A percentile compares a stretch with the other conserved stretches of the same genome.
phyloP scores from a whole-genome alignment of 2,113 vertebrate genomes.

The Salvator merianae region DNA sequence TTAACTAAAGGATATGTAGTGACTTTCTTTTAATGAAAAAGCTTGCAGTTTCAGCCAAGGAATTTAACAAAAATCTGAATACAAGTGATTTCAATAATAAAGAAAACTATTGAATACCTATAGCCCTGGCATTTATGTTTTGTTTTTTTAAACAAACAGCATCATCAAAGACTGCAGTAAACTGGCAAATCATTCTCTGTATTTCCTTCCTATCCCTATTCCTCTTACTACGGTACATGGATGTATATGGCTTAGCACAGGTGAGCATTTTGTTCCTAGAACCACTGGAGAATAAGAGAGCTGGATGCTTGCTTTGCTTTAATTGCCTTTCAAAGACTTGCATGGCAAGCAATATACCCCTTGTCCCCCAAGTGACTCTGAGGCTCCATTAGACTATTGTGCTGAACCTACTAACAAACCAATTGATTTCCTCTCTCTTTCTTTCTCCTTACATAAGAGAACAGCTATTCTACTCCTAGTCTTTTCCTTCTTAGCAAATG shows the following conservation, averaged over 20 bases:
- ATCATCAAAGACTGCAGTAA: neutral
- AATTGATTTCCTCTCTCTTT: conserved; percentile 42
- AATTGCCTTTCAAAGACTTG: conserved; percentile 59
- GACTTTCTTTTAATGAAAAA: neutral
- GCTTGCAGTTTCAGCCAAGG: neutral
- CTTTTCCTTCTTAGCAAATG: conserved; percentile 29
- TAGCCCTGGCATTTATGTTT: neutral
- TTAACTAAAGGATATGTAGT: neutral
- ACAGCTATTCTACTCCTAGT: conserved; percentile 25
- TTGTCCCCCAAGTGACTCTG: conserved; percentile 18
- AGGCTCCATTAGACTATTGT: conserved; percentile 38
- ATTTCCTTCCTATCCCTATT: neutral
- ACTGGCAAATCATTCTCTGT: neutral
- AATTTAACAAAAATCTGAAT: neutral
- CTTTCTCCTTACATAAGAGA: conserved; percentile 46
- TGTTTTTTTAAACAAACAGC: neutral
- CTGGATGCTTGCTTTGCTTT: conserved; percentile 52
- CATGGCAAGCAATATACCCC: conserved; percentile 1
- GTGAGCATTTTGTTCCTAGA: conserved; percentile 17
- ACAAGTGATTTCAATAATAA: neutral
- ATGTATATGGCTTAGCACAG: conserved; percentile 28
- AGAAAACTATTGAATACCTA: neutral
- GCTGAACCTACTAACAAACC: conserved; percentile 61
- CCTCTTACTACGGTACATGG: neutral
- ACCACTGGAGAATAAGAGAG: neutral